Evolutionary conservation across 2,888 invertebrate species (phyloP).

Genomic region (Mechanitis messenoides): DNA sequence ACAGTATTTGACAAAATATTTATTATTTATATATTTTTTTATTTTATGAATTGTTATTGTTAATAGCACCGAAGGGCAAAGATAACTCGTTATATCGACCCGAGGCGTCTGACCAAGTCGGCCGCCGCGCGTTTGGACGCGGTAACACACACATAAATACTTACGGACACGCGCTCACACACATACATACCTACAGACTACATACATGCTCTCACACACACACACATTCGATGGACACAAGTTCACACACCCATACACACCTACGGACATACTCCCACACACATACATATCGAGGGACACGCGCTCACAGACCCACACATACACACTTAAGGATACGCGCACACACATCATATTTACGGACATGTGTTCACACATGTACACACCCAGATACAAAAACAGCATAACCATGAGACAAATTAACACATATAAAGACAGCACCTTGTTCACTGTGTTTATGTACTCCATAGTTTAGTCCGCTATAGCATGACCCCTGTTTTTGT

Average conservation of each 20-base stretch:
- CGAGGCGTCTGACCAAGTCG: slow-evolving; percentile 66
- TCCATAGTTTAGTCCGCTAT: slow-evolving; percentile 25
- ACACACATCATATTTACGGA: no score
- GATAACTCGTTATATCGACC: slow-evolving; percentile 71
- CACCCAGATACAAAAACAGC: no score
- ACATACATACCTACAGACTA: background rate
- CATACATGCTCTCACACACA: no score
- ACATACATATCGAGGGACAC: no score
- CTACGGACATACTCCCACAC: no score
- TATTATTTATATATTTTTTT: slow-evolving; percentile 21
- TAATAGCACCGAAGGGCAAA: slow-evolving; percentile 71
- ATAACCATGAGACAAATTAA: slow-evolving; percentile 9
- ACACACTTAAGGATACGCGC: no score
- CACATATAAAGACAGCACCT: slow-evolving; percentile 44
- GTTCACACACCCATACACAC: no score
- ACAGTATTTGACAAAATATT: slow-evolving; percentile 20
- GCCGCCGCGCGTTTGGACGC: slow-evolving; percentile 64
- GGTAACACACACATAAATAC: slow-evolving; percentile 45
- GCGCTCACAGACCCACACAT: no score
- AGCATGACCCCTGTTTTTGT: slow-evolving; percentile 28
- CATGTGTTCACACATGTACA: no score
- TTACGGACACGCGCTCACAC: background rate
- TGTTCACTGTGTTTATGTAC: slow-evolving; percentile 44
- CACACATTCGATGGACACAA: no score
- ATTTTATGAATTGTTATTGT: slow-evolving; percentile 44